phyloP scores from a whole-genome alignment of 2,888 invertebrate genomes.

The Drosophila sordidapex region DNA sequence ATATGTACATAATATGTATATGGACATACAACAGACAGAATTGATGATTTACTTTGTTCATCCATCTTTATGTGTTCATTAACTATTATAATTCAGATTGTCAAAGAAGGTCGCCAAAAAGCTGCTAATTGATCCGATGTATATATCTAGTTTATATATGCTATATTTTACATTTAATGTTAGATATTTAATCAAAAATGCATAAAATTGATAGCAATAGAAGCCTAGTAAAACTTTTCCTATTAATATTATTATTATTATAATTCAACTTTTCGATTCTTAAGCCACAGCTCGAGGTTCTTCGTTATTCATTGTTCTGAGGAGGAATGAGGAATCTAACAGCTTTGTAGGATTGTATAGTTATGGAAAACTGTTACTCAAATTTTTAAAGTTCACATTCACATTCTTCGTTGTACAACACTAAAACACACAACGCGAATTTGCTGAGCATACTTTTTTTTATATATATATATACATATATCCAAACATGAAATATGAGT shows the following conservation, averaged over 20 bases:
- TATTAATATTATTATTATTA: no score
- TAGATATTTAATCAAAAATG: no score
- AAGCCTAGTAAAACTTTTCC: not conserved
- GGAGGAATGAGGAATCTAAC: not conserved
- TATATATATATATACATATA: not conserved
- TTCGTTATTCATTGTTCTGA: not conserved
- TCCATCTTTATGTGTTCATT: slow-evolving; percentile 13
- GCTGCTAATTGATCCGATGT: no score
- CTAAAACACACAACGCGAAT: not conserved
- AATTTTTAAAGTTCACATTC: not conserved
- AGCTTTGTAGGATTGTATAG: not conserved
- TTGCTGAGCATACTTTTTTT: not conserved
- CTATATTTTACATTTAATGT: no score
- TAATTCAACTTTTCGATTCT: not conserved
- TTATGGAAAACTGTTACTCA: not conserved
- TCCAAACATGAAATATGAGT: not conserved
- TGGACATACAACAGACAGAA: slow-evolving; percentile 42
- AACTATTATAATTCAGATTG: no score
- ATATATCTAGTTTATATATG: no score
- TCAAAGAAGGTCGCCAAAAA: no score
- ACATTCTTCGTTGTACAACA: not conserved
- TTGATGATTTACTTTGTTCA: slow-evolving; percentile 41
- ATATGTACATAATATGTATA: no score
- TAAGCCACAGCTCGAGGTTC: not conserved
- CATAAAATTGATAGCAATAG: not conserved